Conservation (phyloP, 2,113 vertebrate genomes). For the Larimichthys polyactis region DNA sequence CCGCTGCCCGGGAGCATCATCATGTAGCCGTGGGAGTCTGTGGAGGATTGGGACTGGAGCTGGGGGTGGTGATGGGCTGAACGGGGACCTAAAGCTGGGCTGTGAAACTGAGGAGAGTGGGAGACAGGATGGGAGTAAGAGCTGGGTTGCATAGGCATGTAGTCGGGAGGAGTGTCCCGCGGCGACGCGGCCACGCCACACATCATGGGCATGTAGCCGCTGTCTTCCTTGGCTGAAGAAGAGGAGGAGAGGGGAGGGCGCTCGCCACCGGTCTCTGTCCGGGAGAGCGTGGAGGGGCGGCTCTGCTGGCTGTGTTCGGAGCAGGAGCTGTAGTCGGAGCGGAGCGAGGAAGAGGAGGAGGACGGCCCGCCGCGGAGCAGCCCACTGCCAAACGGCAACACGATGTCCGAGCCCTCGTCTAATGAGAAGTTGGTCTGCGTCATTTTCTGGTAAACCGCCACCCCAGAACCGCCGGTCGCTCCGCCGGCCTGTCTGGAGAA, state of each 20-base stretch:
- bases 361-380: conserved; percentile 77
- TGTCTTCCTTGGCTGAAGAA: conserved; percentile 86
- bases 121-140: conserved; percentile 68
- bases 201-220: conserved; percentile 98
- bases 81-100: conserved; percentile 72
- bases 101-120: conserved; percentile 85
- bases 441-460: conserved; percentile 89
- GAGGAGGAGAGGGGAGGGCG: conserved; percentile 77
- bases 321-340: conserved; percentile 88
- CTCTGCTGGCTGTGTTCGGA: conserved; percentile 86
- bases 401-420: conserved; percentile 85
- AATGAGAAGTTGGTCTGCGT: conserved; percentile 87
- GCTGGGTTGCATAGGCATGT: conserved; percentile 96
- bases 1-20: conserved; percentile 93
- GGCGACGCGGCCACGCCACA: conserved; percentile 89
- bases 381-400: conserved; percentile 65
- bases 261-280: conserved; percentile 44
- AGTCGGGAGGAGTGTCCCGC: conserved; percentile 87
- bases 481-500: conserved; percentile 84
- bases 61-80: conserved; percentile 77
- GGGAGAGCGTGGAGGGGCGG: conserved; percentile 70
- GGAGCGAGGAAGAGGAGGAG: conserved; percentile 89
- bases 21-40: conserved; percentile 94
- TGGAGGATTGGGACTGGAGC: conserved; percentile 75
- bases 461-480: conserved; percentile 65